Percentiles rank a stretch among this genome's conserved stretches.
These are phyloP conservation scores for Meriones unguiculatus DNA, from an alignment of 2,113 vertebrate genomes.

Conservation along the genomic window DNA sequence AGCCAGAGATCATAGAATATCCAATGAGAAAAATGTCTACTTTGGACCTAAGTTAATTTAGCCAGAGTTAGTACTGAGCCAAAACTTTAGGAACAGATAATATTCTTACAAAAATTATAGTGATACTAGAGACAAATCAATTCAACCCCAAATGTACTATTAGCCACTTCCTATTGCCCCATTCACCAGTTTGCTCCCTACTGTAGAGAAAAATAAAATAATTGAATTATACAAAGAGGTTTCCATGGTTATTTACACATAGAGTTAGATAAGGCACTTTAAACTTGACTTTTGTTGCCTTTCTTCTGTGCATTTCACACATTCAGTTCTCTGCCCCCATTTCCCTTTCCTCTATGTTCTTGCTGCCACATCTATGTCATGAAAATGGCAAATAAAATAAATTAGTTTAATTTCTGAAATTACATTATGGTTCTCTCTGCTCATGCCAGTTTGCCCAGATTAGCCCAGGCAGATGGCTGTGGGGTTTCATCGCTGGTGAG, in stretches of 20 bases:
- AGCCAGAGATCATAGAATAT: background rate
- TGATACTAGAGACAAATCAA: background rate
- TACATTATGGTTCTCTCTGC: conserved; percentile 64
- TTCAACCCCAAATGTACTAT: background rate
- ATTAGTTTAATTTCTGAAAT: conserved; percentile 78
- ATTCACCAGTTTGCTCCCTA: background rate
- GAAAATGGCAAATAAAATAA: conserved; percentile 74
- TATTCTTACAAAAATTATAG: background rate
- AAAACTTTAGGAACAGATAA: background rate
- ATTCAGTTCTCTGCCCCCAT: background rate
- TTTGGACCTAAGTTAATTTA: background rate
- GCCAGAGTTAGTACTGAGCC: background rate
- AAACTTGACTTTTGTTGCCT: conserved; percentile 45
- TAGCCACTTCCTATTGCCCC: background rate
- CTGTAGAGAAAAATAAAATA: background rate
- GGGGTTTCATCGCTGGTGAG: conserved; percentile 72
- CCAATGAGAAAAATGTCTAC: background rate
- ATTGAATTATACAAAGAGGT: background rate
- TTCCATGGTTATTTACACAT: background rate
- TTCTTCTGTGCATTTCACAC: background rate
- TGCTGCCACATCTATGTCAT: conserved; percentile 51
- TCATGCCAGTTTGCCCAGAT: conserved; percentile 71
- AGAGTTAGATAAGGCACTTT: background rate
- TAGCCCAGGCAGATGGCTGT: conserved; percentile 76
- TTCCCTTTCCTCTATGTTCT: conserved; percentile 62